These are phyloP conservation scores for Tethya wilhelma DNA, from an alignment of 37 sponge, comb jelly and placozoan genomes.

Conservation along the genomic window DNA sequence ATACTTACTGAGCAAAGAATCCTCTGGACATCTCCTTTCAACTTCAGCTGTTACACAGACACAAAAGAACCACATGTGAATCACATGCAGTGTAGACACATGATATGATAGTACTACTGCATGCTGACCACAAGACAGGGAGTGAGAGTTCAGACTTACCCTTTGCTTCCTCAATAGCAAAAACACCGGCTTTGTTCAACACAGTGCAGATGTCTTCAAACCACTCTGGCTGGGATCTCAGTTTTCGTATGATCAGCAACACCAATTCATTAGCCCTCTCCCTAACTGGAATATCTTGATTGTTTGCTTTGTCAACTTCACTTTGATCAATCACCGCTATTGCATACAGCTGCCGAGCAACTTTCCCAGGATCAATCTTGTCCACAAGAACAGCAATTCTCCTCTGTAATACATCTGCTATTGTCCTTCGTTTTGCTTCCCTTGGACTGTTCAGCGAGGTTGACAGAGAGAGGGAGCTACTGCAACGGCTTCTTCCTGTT, in stretches of 20 bases:
- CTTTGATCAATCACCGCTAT: neutral
- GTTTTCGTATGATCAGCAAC: neutral
- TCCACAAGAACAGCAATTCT: neutral
- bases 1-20: no score
- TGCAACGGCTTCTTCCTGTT: no score
- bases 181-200: constrained; percentile 7
- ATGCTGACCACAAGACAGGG: no score
- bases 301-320: neutral
- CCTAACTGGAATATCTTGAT: neutral
- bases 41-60: constrained; percentile 19
- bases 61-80: no score
- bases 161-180: neutral
- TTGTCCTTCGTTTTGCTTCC: no score
- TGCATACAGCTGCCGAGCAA: constrained; percentile 7
- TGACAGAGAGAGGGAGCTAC: no score
- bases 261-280: constrained; percentile 18
- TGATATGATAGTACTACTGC: no score
- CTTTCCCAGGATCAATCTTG: constrained; percentile 5
- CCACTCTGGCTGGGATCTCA: constrained; percentile 3
- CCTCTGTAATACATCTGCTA: neutral
- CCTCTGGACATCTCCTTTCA: neutral
- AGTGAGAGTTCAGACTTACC: neutral
- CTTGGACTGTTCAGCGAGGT: no score
- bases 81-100: no score
- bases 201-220: constrained; percentile 14